These are phyloP conservation scores for Malacoraja senta DNA, from an alignment of 2,797 vertebrate species.

Conservation along the genomic window DNA sequence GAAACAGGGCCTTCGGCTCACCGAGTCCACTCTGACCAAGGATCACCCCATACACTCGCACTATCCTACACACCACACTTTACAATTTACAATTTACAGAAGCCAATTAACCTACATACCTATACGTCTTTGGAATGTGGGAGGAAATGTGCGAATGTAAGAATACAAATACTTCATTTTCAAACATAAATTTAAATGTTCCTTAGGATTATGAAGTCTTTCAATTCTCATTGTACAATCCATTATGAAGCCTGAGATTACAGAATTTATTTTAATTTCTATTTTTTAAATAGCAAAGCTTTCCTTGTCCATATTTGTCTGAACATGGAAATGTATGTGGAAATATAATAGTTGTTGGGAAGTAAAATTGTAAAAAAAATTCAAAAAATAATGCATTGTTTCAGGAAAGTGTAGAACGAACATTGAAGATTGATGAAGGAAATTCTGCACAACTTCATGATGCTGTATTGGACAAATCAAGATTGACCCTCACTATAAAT, in stretches of 20 bases:
- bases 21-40: no score
- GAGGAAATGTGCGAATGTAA: no score
- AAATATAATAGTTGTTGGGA: background rate
- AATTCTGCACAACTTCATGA: slow-evolving; percentile 79
- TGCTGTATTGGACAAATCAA: slow-evolving; percentile 73
- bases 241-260: background rate
- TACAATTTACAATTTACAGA: no score
- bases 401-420: slow-evolving; percentile 62
- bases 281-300: background rate
- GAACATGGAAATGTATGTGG: no score
- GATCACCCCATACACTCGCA: no score
- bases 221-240: background rate
- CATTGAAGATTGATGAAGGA: slow-evolving; percentile 65
- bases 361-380: background rate
- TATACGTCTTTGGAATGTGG: no score
- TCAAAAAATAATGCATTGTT: slow-evolving; percentile 41
- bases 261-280: background rate
- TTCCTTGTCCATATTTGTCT: no score
- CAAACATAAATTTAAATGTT: background rate
- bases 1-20: no score
- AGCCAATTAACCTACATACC: no score
- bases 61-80: no score
- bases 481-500: slow-evolving; percentile 66
- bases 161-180: background rate
- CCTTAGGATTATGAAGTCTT: background rate